Evolutionary conservation across 2,888 invertebrate genomes (phyloP), one percentile per base, ranked within the genome.

Genomic region (Philaethria dido): DNA sequence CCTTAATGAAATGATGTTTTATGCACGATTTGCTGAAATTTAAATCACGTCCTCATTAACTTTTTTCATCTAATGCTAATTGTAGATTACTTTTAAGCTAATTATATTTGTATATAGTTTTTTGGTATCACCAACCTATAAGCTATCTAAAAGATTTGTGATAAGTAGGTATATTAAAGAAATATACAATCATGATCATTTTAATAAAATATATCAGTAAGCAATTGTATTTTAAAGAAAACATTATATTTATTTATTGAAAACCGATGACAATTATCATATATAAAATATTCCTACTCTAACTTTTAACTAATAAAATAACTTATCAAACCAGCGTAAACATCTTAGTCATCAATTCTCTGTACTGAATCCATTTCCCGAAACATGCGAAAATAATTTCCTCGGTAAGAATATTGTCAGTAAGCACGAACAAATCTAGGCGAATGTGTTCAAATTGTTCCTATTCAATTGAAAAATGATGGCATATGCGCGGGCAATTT

Each of bases 401-500:
- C 63, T 20, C 29, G n/a, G n/a, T 20, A 29, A 20, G 11, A 29
- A 54, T 44, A 63, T 66, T 66, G 29, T 16, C 25, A 39, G 33
- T 22, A 48, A 52, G 52, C 54, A 60, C 50, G 44, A 60, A 63
- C 39, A 48, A 33, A 25, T 29, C 44, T 33, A 22, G 48, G 39
- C 9, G 29, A 50, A 54, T 66, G 50, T 59, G 39, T 44, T 29
- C 11, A 50, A 18, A 64, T 59, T 62, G 25, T 52, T 64, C 36
- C 25, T 50, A 64, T 63, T 63, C 68, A 68, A 68, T 65, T 66
- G 69, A 63, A 69, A 72, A 73, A 64, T 62, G 62, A 69, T 64
- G 62, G 55, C 62, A 69, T 62, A 62, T 71, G 74, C 71, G 72
- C 69, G 72, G 72, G 64, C 66, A 69, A 62, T 62, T 63, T 66